Base-by-base conservation (phyloP, 2,797 vertebrate species). In the Varecia variegata region DNA sequence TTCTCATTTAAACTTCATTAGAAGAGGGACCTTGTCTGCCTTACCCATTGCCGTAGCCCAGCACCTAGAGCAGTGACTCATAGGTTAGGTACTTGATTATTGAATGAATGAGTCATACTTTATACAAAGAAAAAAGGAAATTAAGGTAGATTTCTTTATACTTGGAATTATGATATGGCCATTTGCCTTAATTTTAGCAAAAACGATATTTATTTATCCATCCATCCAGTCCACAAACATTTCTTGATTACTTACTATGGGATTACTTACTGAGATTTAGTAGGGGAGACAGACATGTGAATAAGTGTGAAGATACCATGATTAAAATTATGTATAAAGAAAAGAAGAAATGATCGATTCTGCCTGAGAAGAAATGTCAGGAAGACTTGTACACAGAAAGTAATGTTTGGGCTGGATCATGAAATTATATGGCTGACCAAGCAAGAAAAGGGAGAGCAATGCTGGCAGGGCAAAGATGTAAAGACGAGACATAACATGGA, bases 161-260 rank as follows among this genome's bases (percentile, higher is more conserved):
- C 18, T 60, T 90, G 58, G 47, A 71, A 54, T 76, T 77, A 56
- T 92, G 54, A 71, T 50, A 50, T 60, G 35, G 7, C 23, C 54
- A 45, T 85, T 92, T 96, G 43, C 68, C 38, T 81, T 88, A 23
- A 97, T 94, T 92, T 93, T 71, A 77, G 35, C 35, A 80, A 82
- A 76, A 91, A 4, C 81, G 6, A 45, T 70, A 74, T 11, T 71
- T 58, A 40, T 68, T 74, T 80, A 60, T 65, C 38, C 9, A 45
- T 76, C 35, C 2, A 83, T 54, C 20, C 9, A 89, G 11, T 56
- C 32, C 67, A 76, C 40, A 74, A 73, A 56, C 14, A 52, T 52
- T 84, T 88, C 52, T 88, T 96, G 35, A 96, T 81, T 80, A 45
- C 9, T 90, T 79, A 50, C 25, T n/a, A n/a, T n/a, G n/a, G n/a